Evolutionary conservation across 92 coral and sea anemone genomes (phyloP), one percentile per base, ranked within the genome.

Genomic region (Desmophyllum pertusum): DNA sequence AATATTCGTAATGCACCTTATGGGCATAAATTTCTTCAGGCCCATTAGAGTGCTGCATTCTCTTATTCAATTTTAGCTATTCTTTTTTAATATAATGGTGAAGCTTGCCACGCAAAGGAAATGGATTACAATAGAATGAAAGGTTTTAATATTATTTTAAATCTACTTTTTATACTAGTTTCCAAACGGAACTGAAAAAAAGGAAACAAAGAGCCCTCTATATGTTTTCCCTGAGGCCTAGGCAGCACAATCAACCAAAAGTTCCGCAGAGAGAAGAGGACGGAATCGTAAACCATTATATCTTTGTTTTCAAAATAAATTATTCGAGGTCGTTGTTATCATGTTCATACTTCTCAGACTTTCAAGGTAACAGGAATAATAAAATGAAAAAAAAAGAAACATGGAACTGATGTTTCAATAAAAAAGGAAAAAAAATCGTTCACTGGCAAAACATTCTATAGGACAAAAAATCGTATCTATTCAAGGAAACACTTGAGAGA

Each of bases 171-270:
- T 37, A 72, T 14, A 8, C 15, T 27, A 25, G 35, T 43, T n/a
- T 72, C n/a, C 36, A 45, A 59, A 72, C 77, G 35, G 55, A 25
- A 38, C 77, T 41, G 50, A 30, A 72, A 25, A 40, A 41, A 43
- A 72, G 25, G 37, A 5, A 29, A 42, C 19, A 30, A 41, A 25
- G 31, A 11, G 11, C 31, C 31, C 33, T 70, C 27, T 59, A 27
- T 25, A 59, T 59, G n/a, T 59, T 15, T 23, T 33, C 65, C 17
- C 17, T 14, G 65, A 59, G 65, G n/a, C n/a, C n/a, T n/a, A n/a
- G n/a, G 65, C 65, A 25, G 65, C 14, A 59, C n/a, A 59, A 59
- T 59, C 33, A 55, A 23, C 30, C n/a, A 23, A 0, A 59, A 33
- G 27, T 59, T 33, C 31, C n/a, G 11, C 8, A 25, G 15, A 8